A percentile compares a stretch with the other conserved stretches of the same genome.
phyloP scores from a whole-genome alignment of 92 coral and sea anemone species.

The Anthopleura xanthogrammica region DNA sequence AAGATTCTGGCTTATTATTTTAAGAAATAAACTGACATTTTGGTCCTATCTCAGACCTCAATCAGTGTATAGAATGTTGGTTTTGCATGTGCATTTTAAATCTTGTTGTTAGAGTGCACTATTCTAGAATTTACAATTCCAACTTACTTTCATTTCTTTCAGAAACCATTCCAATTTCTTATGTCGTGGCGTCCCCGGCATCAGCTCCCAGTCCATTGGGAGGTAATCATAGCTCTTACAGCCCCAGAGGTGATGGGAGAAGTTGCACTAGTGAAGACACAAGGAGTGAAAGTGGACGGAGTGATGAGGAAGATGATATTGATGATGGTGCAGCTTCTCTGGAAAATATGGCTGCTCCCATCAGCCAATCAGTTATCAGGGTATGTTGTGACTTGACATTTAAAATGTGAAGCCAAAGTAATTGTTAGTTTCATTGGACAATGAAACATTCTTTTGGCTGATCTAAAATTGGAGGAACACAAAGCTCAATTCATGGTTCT shows the following conservation, averaged over 20 bases:
- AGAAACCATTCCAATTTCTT: slow-evolving; percentile 83
- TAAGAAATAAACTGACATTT: too few species aligned
- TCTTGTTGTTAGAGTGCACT: too few species aligned
- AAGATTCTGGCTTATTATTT: too few species aligned
- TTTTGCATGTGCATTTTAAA: too few species aligned
- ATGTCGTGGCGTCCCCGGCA: slow-evolving; percentile 74
- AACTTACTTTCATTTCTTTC: neutral
- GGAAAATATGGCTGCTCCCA: slow-evolving; percentile 39
- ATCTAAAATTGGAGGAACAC: too few species aligned
- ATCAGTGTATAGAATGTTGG: too few species aligned
- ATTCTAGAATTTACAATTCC: too few species aligned
- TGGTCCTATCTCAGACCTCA: too few species aligned
- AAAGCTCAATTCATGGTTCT: too few species aligned
- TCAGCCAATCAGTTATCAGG: slow-evolving; percentile 70
- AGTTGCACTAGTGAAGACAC: slow-evolving; percentile 90
- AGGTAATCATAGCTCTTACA: slow-evolving; percentile 66
- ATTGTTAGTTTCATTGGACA: too few species aligned
- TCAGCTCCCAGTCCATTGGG: slow-evolving; percentile 63
- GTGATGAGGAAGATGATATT: slow-evolving; percentile 80
- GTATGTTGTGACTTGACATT: slow-evolving; percentile 25
- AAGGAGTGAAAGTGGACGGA: slow-evolving; percentile 87
- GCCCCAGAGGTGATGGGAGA: slow-evolving; percentile 86
- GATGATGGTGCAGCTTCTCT: slow-evolving; percentile 57
- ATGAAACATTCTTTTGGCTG: too few species aligned
- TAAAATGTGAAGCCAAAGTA: neutral